Percentiles rank a stretch among this genome's conserved stretches.
phyloP scores from a whole-genome alignment of 1,140 invertebrate species.

The Calycopis cecrops region DNA sequence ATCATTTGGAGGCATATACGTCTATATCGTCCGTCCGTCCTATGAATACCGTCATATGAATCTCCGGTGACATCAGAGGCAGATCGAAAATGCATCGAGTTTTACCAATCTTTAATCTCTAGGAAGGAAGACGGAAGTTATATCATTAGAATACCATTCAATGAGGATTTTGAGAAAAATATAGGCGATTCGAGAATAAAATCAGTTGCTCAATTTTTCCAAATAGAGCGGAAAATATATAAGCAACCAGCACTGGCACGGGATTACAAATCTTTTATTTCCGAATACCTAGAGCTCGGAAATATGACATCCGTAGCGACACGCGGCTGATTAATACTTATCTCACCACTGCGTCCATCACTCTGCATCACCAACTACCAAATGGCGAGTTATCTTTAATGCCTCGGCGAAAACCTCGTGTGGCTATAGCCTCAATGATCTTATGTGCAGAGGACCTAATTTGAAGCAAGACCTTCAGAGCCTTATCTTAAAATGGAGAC shows the following conservation, averaged over 20 bases:
- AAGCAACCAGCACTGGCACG: too few species aligned
- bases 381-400: too few species aligned
- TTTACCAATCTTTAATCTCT: too few species aligned
- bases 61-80: constrained; percentile 4
- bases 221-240: constrained; percentile 19
- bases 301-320: constrained; percentile 15
- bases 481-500: too few species aligned
- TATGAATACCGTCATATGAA: too few species aligned
- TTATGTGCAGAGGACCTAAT: too few species aligned
- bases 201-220: constrained; percentile 15
- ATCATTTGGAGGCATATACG: too few species aligned
- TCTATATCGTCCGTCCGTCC: too few species aligned
- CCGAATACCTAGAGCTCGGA: constrained; percentile 14
- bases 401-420: too few species aligned
- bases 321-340: constrained; percentile 9
- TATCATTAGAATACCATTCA: constrained; percentile 15
- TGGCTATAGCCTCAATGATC: too few species aligned
- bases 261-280: constrained; percentile 8
- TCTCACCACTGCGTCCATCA: constrained; percentile 15
- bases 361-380: constrained; percentile 4
- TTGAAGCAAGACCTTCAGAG: too few species aligned
- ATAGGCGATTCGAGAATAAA: too few species aligned
- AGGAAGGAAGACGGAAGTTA: constrained; percentile 15
- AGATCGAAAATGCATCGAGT: constrained; percentile 15
- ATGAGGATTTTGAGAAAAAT: constrained; percentile 14